Evolutionary conservation across 92 coral and sea anemone genomes (phyloP), one percentile per base, ranked within the genome.

Genomic region (Diadumene lineata): DNA sequence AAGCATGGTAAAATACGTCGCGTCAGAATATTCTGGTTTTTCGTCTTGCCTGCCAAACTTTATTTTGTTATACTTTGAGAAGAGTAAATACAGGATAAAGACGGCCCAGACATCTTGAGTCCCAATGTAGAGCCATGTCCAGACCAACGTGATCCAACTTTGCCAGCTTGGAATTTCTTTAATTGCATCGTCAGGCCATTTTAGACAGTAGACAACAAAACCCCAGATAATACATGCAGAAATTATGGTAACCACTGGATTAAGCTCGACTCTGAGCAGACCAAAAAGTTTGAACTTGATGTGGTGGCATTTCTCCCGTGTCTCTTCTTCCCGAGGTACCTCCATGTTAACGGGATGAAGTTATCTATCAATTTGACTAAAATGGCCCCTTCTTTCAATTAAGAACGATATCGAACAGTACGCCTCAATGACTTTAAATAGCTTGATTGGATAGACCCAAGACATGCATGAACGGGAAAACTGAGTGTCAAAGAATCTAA

Each of bases 61-160:
- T 46, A 92, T 55, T 17, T 88, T 77, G 22, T 80, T 78, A 38
- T 91, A 91, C 82, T 91, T 91, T 11, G 96, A 90, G 78, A 91
- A 91, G 79, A 84, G 85, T 7, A 91, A 64, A 9, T 88, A 76
- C 26, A 82, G 17, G 43, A 92, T 79, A 61, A 92, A 92, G 32
- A 92, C 66, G n/a, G 86, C 82, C 92, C 97, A 92, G 2, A 85
- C 84, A 66, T 92, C 88, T 68, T 88, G 84, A 19, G 84, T 92
- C n/a, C 93, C 97, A 56, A 92, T 88, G 89, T 92, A 92, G 58
- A 92, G 62, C 97, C 97, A 92, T 2, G 97, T 85, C 72, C 83
- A 92, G 0, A 75, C 75, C 7, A 76, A 60, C 1, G 97, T 92
- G 26, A 92, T 83, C 93, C 97, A 92, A 19, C 43, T 6, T 66